Evolutionary conservation across 1,140 invertebrate species (phyloP).

Genomic region (Mizuhopecten yessoensis): DNA sequence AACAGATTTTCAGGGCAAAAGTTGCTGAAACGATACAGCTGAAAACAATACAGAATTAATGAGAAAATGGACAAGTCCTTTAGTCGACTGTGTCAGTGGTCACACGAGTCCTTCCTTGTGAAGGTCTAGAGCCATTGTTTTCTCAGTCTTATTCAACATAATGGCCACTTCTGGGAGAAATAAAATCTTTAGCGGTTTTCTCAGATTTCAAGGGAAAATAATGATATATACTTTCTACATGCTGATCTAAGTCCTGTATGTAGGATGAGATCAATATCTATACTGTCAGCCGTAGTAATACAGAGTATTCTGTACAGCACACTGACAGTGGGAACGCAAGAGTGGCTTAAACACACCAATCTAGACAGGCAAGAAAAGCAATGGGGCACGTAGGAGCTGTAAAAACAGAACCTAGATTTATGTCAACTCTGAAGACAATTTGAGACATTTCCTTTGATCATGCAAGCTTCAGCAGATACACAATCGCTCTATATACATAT

Average conservation of each 20-base stretch:
- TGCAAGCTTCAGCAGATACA: too few relatives aligned
- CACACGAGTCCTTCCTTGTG: not conserved
- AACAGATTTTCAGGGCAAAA: not conserved
- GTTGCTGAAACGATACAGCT: not conserved
- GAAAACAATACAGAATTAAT: not conserved
- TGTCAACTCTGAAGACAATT: not conserved
- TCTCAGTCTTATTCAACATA: not conserved
- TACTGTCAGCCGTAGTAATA: not conserved
- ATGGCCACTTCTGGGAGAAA: conserved; percentile 32
- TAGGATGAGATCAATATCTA: conserved; percentile 15
- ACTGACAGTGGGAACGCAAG: not conserved
- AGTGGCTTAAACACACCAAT: not conserved
- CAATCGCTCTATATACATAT: too few relatives aligned
- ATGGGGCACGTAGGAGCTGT: not conserved
- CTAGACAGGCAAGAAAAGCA: not conserved
- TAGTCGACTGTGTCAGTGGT: not conserved
- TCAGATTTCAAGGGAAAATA: conserved; percentile 12
- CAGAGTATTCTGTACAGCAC: not conserved
- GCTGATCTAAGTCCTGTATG: not conserved
- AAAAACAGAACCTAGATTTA: not conserved
- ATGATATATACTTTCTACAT: not conserved
- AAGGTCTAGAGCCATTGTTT: not conserved
- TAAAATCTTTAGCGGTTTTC: not conserved
- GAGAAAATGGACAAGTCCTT: not conserved
- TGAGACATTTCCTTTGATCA: not conserved